Percentiles rank a stretch among this genome's conserved stretches.
phyloP scores from a whole-genome alignment of 2,797 vertebrate genomes.

The Menidia menidia region DNA sequence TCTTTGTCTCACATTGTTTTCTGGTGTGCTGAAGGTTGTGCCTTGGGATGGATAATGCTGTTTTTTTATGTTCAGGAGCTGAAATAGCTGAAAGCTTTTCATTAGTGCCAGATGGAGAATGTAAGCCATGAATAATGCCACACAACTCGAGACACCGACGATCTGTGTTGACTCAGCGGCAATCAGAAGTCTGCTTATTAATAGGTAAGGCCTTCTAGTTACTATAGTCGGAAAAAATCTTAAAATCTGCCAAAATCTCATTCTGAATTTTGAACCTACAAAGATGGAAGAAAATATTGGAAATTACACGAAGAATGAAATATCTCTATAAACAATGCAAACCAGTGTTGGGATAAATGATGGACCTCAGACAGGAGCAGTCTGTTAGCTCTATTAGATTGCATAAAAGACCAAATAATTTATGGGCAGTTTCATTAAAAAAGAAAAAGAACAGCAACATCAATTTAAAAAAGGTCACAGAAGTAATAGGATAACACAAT shows the following conservation, averaged over 20 bases:
- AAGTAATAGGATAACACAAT: slow-evolving; percentile 53
- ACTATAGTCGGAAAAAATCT: slow-evolving; percentile 13
- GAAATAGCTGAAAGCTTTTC: slow-evolving; percentile 63
- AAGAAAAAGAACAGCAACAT: slow-evolving; percentile 20
- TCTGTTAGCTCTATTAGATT: slow-evolving; percentile 42
- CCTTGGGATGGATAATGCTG: slow-evolving; percentile 58
- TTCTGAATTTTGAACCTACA: slow-evolving; percentile 10
- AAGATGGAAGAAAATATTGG: slow-evolving; percentile 6
- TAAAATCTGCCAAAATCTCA: slow-evolving; percentile 6
- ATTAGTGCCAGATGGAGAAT: slow-evolving; percentile 65
- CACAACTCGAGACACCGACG: slow-evolving; percentile 38
- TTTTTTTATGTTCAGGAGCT: slow-evolving; percentile 50
- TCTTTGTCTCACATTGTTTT: slow-evolving; percentile 51
- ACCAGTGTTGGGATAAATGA: slow-evolving; percentile 5
- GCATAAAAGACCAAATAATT: slow-evolving; percentile 62
- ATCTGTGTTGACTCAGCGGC: slow-evolving; percentile 66
- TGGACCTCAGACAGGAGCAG: slow-evolving; percentile 8
- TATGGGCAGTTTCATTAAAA: slow-evolving; percentile 58
- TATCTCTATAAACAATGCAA: slow-evolving; percentile 2
- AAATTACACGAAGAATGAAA: slow-evolving; percentile 7
- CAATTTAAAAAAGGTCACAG: slow-evolving; percentile 62
- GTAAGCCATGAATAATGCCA: slow-evolving; percentile 63
- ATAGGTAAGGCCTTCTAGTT: slow-evolving; percentile 43
- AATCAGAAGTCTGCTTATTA: slow-evolving; percentile 54
- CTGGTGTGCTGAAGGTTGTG: slow-evolving; percentile 41